Base-by-base conservation (phyloP, 2,888 invertebrate species). In the Pandemis heparana region DNA sequence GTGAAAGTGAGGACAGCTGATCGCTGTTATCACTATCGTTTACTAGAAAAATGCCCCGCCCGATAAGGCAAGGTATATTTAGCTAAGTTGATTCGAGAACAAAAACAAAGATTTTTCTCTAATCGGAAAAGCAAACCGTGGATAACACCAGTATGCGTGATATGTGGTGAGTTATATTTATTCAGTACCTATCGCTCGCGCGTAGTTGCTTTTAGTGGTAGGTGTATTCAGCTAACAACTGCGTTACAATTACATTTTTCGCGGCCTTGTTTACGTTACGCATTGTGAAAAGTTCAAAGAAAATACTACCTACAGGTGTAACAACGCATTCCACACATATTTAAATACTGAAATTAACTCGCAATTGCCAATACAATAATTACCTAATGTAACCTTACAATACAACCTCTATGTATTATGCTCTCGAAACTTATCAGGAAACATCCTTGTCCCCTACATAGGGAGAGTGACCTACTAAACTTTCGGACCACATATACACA, bases 1-100 rank as follows among this genome's bases (percentile, higher is more conserved):
- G 86, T 83, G 87, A 87, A 86, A 87, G 87, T 85, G 82, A 77
- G 76, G 73, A 65, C 70, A 65, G 73, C 75, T 70, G 71, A 59
- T 66, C 71, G 60, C 65, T 51, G 67, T 65, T 67, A 65, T 66
- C 67, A 61, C 65, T 64, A 46, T 70, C 48, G 64, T 53, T 63
- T 39, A 51, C 59, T 59, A 56, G 53, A 64, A 74, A 73, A 64
- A 74, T 60, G 41, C 63, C 10, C 32, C 16, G 1, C 62, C 38
- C 32, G 65, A 46, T 59, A 71, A 66, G 16, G 48, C 51, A 38
- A 38, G 16, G 46, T 62, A 62, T 67, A n/a, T 60, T 51, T 67
- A 61, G 53, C 23, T 39, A 63, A 67, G 62, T 18, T 16, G 67
- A 23, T 59, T 72, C 39, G 38, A 18, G 51, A 66, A 41, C 14